phyloP scores from a whole-genome alignment of 2,797 vertebrate genomes.

The Diplodus sargus region DNA sequence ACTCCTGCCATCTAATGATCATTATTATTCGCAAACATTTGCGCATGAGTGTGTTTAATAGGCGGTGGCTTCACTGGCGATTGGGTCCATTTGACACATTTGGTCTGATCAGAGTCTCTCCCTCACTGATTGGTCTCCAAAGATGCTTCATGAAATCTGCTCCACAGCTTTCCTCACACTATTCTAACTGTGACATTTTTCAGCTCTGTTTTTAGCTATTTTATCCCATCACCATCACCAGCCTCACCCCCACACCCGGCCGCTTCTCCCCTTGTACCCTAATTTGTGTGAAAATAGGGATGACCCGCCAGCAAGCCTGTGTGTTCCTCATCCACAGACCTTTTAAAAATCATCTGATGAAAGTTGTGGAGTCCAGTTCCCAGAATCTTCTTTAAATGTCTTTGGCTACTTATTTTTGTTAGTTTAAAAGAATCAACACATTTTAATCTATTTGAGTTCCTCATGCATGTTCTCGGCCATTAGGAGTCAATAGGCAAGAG shows the following conservation, averaged over 20 bases:
- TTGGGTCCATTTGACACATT: conserved; percentile 15
- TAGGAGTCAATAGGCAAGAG: neutral
- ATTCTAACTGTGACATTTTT: neutral
- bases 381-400: neutral
- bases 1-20: neutral
- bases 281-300: neutral
- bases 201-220: neutral
- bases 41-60: neutral
- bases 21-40: neutral
- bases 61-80: neutral
- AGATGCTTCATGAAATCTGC: conserved; percentile 20
- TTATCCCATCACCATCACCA: too few species aligned
- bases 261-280: too few species aligned
- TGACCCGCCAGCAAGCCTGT: too few species aligned
- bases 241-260: too few species aligned
- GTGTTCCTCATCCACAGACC: neutral
- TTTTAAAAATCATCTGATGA: neutral
- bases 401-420: neutral
- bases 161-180: conserved; percentile 11
- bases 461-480: neutral
- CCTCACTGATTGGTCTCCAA: conserved; percentile 5
- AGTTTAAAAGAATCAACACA: neutral
- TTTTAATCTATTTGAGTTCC: neutral
- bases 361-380: neutral
- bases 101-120: conserved; percentile 9